These are phyloP conservation scores for Aix galericulata DNA, from an alignment of 2,113 vertebrate genomes.

Conservation along the genomic window DNA sequence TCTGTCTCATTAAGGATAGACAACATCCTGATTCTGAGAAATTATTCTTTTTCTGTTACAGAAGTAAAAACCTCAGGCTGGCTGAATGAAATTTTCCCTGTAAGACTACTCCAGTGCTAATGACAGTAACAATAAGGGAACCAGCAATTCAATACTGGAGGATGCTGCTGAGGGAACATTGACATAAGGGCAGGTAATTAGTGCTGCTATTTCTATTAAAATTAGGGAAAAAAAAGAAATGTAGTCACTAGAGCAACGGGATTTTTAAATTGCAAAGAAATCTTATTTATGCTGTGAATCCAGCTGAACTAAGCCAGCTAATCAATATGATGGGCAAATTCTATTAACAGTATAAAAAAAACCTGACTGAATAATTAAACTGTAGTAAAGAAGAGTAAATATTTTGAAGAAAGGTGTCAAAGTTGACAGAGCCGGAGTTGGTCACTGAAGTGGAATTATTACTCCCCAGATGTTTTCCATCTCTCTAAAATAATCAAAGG, in stretches of 20 bases:
- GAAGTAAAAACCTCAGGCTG: slow-evolving; percentile 46
- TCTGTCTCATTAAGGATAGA: slow-evolving; percentile 31
- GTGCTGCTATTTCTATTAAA: slow-evolving; percentile 48
- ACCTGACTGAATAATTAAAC: neutral
- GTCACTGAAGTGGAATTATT: neutral
- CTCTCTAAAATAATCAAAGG: neutral
- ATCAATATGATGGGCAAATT: slow-evolving; percentile 58
- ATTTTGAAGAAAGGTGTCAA: slow-evolving; percentile 15
- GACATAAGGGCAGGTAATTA: slow-evolving; percentile 65
- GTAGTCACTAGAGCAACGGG: neutral
- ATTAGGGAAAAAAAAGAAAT: neutral
- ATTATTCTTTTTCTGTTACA: slow-evolving; percentile 59
- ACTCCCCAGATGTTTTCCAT: neutral
- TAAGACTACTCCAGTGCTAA: slow-evolving; percentile 55
- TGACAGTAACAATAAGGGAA: slow-evolving; percentile 27
- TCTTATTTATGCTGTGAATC: slow-evolving; percentile 39
- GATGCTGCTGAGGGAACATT: slow-evolving; percentile 31
- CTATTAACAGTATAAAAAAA: slow-evolving; percentile 38
- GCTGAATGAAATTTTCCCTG: slow-evolving; percentile 26
- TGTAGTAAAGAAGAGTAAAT: slow-evolving; percentile 28
- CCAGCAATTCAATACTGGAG: slow-evolving; percentile 3
- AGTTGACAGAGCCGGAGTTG: neutral
- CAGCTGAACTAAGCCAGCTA: slow-evolving; percentile 44
- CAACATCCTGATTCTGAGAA: slow-evolving; percentile 41
- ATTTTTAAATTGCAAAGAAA: slow-evolving; percentile 48